Base-by-base conservation (phyloP, 2,113 vertebrate species). In the Murina feae region DNA sequence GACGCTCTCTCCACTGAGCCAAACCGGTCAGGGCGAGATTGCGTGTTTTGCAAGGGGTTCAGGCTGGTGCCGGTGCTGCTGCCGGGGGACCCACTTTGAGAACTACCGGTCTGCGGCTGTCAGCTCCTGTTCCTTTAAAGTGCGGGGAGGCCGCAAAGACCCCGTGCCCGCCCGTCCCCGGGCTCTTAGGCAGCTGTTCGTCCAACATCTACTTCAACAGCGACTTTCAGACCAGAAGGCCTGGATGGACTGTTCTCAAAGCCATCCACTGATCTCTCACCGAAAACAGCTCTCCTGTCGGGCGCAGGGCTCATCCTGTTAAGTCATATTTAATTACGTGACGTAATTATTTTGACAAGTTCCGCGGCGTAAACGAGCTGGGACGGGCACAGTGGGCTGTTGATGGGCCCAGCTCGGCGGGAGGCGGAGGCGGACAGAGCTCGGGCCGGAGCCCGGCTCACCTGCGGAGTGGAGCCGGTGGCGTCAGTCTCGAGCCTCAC, bases 341-440 rank as follows among this genome's bases (percentile, higher is more conserved):
- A 93, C 35, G 60, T 92, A 72, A 93, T 88, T 93, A 90, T 95
- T 96, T 90, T 86, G 96, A 97, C 92, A 87, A 76, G 92, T 75
- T 51, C 53, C 28, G 30, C 1, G 9, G 89, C 71, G n/a, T 55
- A 75, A 58, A 90, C 85, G 55, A 58, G 55, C 49, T 13, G 4
- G 87, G 58, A 37, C 44, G 32, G 7, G 76, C 69, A 87, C 74
- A 81, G 30, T 32, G 0, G 10, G 2, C 66, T 37, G 80, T 81
- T 58, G 93, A 89, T 72, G 14, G 76, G 47, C 23, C 66, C 17
- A 2, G 66, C 76, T 18, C 37, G 1, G 85, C 30, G 3, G 91
- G 9, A 87, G 39, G 69, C 1, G 66, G 76, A 55, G 88, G 72
- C 1, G 2, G 13, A 14, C 37, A 32, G 86, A 44, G 83, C 66